These are phyloP conservation scores for Hyposmocoma kahamanoa DNA, from an alignment of 1,140 invertebrate species.

Conservation along the genomic window DNA sequence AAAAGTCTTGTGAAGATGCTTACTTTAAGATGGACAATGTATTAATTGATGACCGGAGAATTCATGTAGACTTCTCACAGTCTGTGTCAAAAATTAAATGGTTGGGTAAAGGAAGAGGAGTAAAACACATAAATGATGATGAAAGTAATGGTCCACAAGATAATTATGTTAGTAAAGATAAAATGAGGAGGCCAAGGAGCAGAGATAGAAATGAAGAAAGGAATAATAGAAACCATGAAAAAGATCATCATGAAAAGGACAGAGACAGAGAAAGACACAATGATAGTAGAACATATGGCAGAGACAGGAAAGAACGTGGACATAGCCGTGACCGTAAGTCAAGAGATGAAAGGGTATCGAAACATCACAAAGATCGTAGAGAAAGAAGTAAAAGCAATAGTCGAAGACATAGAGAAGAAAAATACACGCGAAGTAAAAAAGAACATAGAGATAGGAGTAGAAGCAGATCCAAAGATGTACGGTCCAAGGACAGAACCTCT, in stretches of 20 bases:
- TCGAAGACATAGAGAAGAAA: slow-evolving; percentile 13
- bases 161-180: slow-evolving; percentile 10
- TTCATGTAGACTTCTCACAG: slow-evolving; percentile 99
- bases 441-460: slow-evolving; percentile 16
- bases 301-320: neutral
- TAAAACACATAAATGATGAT: slow-evolving; percentile 70
- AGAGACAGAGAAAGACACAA: neutral
- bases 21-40: slow-evolving; percentile 99
- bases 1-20: slow-evolving; percentile 96
- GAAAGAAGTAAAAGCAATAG: slow-evolving; percentile 10
- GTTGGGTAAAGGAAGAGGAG: slow-evolving; percentile 87
- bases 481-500: slow-evolving; percentile 17
- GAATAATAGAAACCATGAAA: slow-evolving; percentile 10
- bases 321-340: neutral
- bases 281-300: neutral
- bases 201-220: neutral
- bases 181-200: slow-evolving; percentile 14
- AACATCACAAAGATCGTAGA: slow-evolving; percentile 8
- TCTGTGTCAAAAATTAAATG: slow-evolving; percentile 95
- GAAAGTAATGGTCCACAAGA: slow-evolving; percentile 17
- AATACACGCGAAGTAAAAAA: slow-evolving; percentile 13
- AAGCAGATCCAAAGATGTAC: slow-evolving; percentile 15
- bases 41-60: slow-evolving; percentile 97
- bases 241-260: slow-evolving; percentile 12
- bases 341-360: neutral